Conservation (phyloP, 2,113 vertebrate species). For the Mustela nigripes region DNA sequence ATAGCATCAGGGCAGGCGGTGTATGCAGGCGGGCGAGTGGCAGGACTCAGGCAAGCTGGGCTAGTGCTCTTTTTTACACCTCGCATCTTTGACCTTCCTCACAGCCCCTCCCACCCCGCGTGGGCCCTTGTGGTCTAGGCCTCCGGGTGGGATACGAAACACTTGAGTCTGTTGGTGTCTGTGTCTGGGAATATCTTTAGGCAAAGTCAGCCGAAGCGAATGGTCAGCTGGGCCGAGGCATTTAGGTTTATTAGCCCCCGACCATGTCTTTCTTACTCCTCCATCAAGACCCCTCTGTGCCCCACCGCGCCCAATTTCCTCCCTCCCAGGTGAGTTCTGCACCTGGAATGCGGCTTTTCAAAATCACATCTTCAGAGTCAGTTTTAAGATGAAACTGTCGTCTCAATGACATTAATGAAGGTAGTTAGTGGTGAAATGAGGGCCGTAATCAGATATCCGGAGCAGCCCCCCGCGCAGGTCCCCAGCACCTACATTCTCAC, state of each 20-base stretch:
- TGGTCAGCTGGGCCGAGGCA: neutral
- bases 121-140: too few relatives aligned
- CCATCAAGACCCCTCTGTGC: neutral
- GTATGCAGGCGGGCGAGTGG: accelerated
- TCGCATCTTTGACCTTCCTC: neutral
- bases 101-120: neutral
- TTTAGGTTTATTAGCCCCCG: neutral
- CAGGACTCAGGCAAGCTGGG: neutral
- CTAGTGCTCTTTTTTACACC: neutral
- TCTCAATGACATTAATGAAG: slow-evolving; percentile 1
- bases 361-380: slow-evolving; percentile 1
- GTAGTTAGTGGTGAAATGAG: neutral
- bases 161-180: neutral
- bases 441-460: neutral
- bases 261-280: neutral
- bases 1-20: too few relatives aligned
- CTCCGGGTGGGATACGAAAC: neutral
- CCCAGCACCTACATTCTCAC: neutral
- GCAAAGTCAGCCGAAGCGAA: neutral
- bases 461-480: neutral
- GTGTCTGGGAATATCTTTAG: neutral
- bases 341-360: neutral
- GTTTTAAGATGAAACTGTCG: neutral
- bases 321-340: neutral
- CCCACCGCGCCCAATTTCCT: neutral